Base-by-base conservation (phyloP, 2,797 vertebrate genomes). In the Sebastes flavidus region DNA sequence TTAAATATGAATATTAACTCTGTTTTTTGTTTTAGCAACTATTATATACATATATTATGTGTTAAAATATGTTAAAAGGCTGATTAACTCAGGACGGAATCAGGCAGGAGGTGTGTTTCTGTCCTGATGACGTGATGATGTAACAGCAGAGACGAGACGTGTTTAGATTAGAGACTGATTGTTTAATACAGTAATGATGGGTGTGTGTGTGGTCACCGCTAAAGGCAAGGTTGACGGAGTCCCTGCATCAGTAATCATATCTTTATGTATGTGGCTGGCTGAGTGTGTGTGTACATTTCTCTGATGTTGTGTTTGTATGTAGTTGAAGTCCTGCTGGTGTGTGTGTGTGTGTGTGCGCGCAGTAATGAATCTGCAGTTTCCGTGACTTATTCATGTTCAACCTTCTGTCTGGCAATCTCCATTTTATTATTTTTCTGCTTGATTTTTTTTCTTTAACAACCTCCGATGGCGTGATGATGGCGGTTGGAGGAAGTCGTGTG, bases 361-460 rank as follows among this genome's bases (percentile, higher is more conserved):
- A 6, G 25, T 78, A n/a, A 73, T 80, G 63, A 77, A 70, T 75
- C 52, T 75, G 38, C 24, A 58, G 54, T 75, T 68, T 83, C 10
- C 3, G 8, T 78, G 75, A 78, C 66, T 54, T 49, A 25, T 49
- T 78, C 82, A 74, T 78, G 68, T 82, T 80, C 76, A 75, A 34
- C 79, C 71, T 59, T 84, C 80, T 78, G 77, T 77, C 55, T 69
- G n/a, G 8, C 13, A 61, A 38, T 83, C 78, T 82, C 49, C 54
- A 29, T 78, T 85, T 82, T 83, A 59, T 84, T 60, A 9, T 65
- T 62, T 70, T 56, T 77, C 84, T 55, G 13, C 69, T 56, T 76
- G 49, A 77, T 25, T 83, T 69, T 83, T 83, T 77, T 77, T 27
- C 60, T 75, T 79, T 76, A 81, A 81, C 68, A 67, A 68, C 80